Evolutionary conservation across 1,140 invertebrate species (phyloP), one percentile per base, ranked within the genome.

Genomic region (Apis cerana): DNA sequence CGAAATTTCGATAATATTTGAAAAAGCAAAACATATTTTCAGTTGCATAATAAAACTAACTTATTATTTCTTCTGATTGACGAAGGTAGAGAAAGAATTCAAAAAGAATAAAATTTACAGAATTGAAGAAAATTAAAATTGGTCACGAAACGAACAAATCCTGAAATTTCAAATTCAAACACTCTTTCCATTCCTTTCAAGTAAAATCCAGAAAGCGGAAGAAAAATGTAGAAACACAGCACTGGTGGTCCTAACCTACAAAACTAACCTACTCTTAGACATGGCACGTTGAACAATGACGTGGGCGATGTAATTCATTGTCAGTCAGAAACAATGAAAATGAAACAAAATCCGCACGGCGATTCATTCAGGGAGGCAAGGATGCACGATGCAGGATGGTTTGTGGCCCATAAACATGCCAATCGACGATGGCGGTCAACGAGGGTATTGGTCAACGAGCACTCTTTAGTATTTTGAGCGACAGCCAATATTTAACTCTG

Each of bases 361-460:
- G 52, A 33, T 80, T 80, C 69, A 72, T 61, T 23, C 58, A 54
- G 9, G 17, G 33, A 21, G 64, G 27, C 64, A 43, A 33, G 23
- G 50, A 71, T 27, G 48, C 11, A 59, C 12, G 50, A 84, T 50
- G 58, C 62, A 76, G 84, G 33, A 85, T 89, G 82, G 85, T 92
- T 91, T 89, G 90, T 90, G 88, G 86, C 79, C 86, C 90, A 89
- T 92, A 92, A 92, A 92, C 88, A 92, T 89, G 85, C 90, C 89
- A 91, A 85, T 89, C 82, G 83, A 50, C 58, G 78, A 85, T 77
- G 82, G 59, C 72, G 80, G 69, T 56, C 50, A 21, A 79, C 81
- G 43, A 78, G 75, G 71, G 27, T 33, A 69, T n/a, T 64, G 23
- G 23, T 64, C 23, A 61, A 62, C 48, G 72, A 54, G 68, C 65